A percentile compares a stretch with the other conserved stretches of the same genome.
Conservation (phyloP, 2,113 vertebrate genomes). For the Uria lomvia region DNA sequence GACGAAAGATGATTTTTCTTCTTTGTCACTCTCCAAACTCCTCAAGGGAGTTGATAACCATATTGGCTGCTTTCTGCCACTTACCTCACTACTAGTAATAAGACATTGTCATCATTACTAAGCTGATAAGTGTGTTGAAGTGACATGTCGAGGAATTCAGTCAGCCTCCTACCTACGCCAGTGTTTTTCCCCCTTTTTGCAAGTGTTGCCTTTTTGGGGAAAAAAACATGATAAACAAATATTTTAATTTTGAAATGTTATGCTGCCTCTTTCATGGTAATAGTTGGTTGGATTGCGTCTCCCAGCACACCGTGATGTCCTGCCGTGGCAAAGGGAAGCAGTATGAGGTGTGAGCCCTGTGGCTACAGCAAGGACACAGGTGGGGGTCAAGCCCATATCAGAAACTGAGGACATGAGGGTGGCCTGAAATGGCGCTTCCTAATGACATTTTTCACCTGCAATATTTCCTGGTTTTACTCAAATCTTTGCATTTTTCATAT, state of each 20-base stretch:
- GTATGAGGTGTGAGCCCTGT: neutral
- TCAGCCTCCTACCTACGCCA: neutral
- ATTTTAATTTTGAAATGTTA: neutral
- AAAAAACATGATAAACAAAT: neutral
- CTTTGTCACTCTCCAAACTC: constrained; percentile 23
- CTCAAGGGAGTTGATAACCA: constrained; percentile 42
- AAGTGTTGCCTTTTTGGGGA: neutral
- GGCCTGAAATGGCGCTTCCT: neutral
- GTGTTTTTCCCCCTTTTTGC: neutral
- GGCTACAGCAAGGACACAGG: neutral
- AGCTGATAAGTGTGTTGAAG: constrained; percentile 10
- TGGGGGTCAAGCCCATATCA: neutral
- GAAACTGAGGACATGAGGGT: neutral
- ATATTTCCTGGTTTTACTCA: neutral
- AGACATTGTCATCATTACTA: constrained; percentile 1
- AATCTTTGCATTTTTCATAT: neutral
- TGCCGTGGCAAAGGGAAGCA: neutral
- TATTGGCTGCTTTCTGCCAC: constrained; percentile 39
- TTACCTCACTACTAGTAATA: constrained; percentile 46
- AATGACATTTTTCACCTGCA: neutral
- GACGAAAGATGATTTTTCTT: constrained; percentile 41
- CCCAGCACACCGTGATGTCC: fast-evolving
- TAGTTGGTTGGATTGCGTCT: neutral
- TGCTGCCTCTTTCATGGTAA: neutral
- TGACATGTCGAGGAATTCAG: neutral